These are phyloP conservation scores for Fistularia commersonii DNA, from an alignment of 2,797 vertebrate species.

Conservation along the genomic window DNA sequence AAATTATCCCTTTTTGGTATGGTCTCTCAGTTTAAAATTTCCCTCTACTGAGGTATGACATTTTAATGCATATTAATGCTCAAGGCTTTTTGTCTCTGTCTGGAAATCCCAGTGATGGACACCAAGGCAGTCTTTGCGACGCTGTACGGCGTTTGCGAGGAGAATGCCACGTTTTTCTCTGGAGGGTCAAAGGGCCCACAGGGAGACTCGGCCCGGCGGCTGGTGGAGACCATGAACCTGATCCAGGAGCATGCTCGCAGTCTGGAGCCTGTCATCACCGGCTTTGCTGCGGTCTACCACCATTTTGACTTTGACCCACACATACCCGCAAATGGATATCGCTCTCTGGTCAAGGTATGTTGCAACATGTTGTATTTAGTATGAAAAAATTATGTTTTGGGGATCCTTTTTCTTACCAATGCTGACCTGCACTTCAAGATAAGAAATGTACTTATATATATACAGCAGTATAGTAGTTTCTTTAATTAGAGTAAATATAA, in stretches of 20 bases:
- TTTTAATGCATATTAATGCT: not conserved
- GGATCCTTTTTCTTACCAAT: no score
- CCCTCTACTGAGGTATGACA: not conserved
- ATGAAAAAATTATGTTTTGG: no score
- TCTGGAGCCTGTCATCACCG: slow-evolving; percentile 79
- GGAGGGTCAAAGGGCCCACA: slow-evolving; percentile 71
- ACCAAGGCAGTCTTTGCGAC: slow-evolving; percentile 82
- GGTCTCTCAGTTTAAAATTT: no score
- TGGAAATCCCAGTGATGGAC: slow-evolving; percentile 78
- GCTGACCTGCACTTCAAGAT: no score
- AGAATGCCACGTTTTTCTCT: slow-evolving; percentile 84
- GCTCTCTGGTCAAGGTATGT: slow-evolving; percentile 85
- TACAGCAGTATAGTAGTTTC: no score
- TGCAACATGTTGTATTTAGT: no score
- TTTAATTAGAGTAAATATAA: no score
- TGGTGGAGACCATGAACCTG: slow-evolving; percentile 74
- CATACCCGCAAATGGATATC: slow-evolving; percentile 89
- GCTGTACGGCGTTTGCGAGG: slow-evolving; percentile 81
- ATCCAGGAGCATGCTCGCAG: slow-evolving; percentile 81
- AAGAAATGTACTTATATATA: no score
- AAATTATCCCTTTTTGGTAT: no score
- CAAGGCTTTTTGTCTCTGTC: not conserved
- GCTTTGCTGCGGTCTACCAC: slow-evolving; percentile 80
- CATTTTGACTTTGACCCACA: slow-evolving; percentile 88
- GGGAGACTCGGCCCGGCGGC: slow-evolving; percentile 71